phyloP scores from a whole-genome alignment of 2,113 vertebrate genomes.

The Aegithalos caudatus region DNA sequence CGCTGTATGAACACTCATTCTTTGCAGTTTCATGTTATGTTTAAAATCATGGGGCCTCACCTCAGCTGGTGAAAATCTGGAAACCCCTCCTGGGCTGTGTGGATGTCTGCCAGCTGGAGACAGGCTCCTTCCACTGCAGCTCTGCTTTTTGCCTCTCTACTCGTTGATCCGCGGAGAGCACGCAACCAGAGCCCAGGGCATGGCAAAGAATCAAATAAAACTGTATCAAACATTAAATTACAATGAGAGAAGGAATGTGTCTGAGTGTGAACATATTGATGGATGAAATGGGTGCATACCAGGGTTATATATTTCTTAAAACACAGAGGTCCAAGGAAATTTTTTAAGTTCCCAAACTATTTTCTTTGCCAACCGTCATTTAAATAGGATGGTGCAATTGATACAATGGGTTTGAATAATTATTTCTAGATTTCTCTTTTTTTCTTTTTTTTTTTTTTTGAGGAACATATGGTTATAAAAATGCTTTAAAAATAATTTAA shows the following conservation, averaged over 20 bases:
- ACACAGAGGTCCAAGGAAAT: neutral
- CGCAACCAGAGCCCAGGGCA: neutral
- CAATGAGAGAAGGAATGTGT: neutral
- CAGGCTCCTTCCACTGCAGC: neutral
- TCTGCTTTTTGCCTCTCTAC: neutral
- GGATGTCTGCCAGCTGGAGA: constrained; percentile 27
- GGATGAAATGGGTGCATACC: neutral
- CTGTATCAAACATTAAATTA: neutral
- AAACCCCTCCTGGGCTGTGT: neutral
- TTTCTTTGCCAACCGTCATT: neutral
- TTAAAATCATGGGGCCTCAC: neutral
- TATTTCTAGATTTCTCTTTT: neutral
- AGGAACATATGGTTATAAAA: neutral
- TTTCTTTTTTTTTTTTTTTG: neutral
- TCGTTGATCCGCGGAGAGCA: neutral
- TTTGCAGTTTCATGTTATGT: neutral
- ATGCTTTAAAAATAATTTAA: neutral
- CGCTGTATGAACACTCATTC: neutral
- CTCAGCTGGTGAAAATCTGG: constrained; percentile 21
- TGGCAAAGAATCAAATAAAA: neutral
- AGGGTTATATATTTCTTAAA: neutral
- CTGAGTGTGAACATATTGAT: neutral
- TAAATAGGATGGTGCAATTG: neutral
- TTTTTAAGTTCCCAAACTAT: neutral
- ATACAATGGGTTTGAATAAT: neutral